phyloP scores from a whole-genome alignment of 2,113 vertebrate genomes.

The Lynx canadensis region DNA sequence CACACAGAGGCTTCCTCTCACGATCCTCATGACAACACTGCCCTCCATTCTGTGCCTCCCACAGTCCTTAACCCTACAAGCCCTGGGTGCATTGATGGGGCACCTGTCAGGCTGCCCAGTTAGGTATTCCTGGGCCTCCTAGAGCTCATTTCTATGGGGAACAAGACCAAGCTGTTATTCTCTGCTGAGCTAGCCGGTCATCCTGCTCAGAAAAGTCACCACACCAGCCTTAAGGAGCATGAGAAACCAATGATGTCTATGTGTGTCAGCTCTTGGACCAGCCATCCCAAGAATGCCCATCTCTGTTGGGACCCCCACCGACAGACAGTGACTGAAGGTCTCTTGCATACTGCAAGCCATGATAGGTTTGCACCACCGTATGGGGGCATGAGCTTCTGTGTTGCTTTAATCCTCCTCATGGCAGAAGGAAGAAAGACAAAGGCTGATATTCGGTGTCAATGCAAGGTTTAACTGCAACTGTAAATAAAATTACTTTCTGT shows the following conservation, averaged over 20 bases:
- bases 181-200: neutral
- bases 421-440: neutral
- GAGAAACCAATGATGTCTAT: neutral
- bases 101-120: neutral
- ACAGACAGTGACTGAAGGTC: neutral
- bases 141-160: neutral
- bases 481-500: neutral
- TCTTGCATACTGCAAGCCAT: neutral
- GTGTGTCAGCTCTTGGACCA: neutral
- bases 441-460: neutral
- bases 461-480: neutral
- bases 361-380: rapidly evolving
- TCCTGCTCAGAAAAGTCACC: neutral
- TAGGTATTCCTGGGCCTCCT: neutral
- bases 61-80: neutral
- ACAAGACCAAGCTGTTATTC: neutral
- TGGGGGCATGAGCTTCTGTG: neutral
- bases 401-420: neutral
- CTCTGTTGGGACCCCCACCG: neutral
- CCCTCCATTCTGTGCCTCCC: neutral
- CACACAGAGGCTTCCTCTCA: rapidly evolving
- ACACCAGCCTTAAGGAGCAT: neutral
- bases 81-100: neutral
- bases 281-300: neutral
- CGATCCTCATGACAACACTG: neutral